Evolutionary conservation across 2,797 vertebrate genomes (phyloP).

Genomic region (Sylvilagus floridanus): DNA sequence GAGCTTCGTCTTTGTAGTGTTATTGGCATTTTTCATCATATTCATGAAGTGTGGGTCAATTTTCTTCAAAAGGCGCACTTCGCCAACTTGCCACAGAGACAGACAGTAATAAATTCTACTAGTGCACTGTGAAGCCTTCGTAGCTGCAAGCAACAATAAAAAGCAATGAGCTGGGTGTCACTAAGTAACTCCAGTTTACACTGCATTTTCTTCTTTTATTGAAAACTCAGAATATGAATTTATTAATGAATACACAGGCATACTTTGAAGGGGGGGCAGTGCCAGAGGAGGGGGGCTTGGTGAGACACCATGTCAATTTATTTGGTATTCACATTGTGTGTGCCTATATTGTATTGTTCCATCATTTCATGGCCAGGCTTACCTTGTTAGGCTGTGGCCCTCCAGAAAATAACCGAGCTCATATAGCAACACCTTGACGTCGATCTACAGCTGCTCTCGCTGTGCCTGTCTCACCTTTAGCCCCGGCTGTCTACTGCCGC

Average conservation of each 20-base stretch:
- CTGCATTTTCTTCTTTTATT: conserved; percentile 93
- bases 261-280: conserved; percentile 87
- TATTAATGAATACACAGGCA: conserved; percentile 95
- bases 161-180: conserved; percentile 93
- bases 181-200: conserved; percentile 93
- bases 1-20: conserved; percentile 92
- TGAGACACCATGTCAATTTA: conserved; percentile 92
- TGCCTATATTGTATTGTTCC: conserved; percentile 94
- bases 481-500: conserved; percentile 98
- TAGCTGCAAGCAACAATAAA: conserved; percentile 94
- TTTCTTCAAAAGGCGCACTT: conserved; percentile 93
- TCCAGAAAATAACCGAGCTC: conserved; percentile 91
- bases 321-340: conserved; percentile 94
- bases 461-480: conserved; percentile 94
- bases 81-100: conserved; percentile 92
- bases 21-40: conserved; percentile 94
- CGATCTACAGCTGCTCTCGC: conserved; percentile 98
- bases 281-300: conserved; percentile 70
- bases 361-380: conserved; percentile 94
- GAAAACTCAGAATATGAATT: conserved; percentile 94
- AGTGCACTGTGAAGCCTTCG: conserved; percentile 90
- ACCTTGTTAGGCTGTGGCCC: conserved; percentile 98
- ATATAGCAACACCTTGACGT: conserved; percentile 97
- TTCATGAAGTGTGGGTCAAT: conserved; percentile 93
- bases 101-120: conserved; percentile 93